phyloP scores from a whole-genome alignment of 2,797 vertebrate genomes.

The Nyctibius grandis region DNA sequence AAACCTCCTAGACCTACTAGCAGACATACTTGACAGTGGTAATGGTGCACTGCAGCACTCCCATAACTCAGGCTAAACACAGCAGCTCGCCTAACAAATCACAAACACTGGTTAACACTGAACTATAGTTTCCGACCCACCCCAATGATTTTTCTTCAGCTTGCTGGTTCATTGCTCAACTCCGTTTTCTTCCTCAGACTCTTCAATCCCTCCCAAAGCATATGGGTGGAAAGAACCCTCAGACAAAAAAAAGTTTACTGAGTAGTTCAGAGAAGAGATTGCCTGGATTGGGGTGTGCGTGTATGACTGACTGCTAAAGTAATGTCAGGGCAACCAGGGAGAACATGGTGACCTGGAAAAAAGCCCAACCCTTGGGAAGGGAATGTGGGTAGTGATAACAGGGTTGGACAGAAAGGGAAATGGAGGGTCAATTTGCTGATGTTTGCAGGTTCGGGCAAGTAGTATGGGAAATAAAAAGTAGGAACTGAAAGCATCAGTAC shows the following conservation, averaged over 20 bases:
- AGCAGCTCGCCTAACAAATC: conserved; percentile 4
- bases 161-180: background rate
- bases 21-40: background rate
- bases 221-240: background rate
- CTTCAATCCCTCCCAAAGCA: background rate
- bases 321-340: conserved; percentile 13
- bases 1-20: conserved; percentile 17
- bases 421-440: background rate
- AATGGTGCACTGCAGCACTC: background rate
- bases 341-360: conserved; percentile 48
- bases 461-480: background rate
- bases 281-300: background rate
- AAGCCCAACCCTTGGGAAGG: conserved; percentile 17
- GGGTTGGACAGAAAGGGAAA: conserved; percentile 38
- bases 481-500: background rate
- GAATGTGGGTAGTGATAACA: conserved; percentile 43
- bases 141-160: background rate
- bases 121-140: background rate
- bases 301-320: background rate
- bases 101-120: background rate
- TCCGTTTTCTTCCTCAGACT: background rate
- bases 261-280: background rate
- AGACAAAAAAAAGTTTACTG: background rate
- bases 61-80: conserved; percentile 4
- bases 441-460: background rate